Evolutionary conservation across 2,888 invertebrate genomes (phyloP).

Genomic region (Drosophila formosana): DNA sequence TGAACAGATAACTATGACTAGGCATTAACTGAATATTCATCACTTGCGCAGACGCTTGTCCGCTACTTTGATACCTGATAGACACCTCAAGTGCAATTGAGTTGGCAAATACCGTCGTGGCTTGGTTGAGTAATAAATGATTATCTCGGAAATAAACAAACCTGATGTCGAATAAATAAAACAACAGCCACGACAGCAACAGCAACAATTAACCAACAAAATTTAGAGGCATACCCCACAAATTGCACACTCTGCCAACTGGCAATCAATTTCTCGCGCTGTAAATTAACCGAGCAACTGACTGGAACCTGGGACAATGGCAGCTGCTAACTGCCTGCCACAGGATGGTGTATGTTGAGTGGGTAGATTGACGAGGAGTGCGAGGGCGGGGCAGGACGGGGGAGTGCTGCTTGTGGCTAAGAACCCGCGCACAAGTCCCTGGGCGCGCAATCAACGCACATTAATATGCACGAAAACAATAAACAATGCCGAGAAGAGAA

Average conservation of each 20-base stretch:
- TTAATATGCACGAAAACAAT: slow-evolving; percentile 83
- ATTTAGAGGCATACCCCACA: slow-evolving; percentile 61
- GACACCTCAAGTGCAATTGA: slow-evolving; percentile 54
- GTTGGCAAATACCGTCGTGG: slow-evolving; percentile 46
- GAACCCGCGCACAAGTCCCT: slow-evolving; percentile 50
- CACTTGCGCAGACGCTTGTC: background rate
- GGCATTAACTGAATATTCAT: background rate
- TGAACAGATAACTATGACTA: background rate
- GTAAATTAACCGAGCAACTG: slow-evolving; percentile 76
- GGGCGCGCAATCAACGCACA: slow-evolving; percentile 76
- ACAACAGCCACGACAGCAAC: slow-evolving; percentile 11
- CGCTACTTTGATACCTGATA: slow-evolving; percentile 22
- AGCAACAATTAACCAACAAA: slow-evolving; percentile 68
- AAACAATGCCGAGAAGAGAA: slow-evolving; percentile 63
- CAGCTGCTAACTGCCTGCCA: slow-evolving; percentile 71
- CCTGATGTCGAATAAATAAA: slow-evolving; percentile 26
- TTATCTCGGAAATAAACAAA: slow-evolving; percentile 31
- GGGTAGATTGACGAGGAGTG: background rate
- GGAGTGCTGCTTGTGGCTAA: slow-evolving; percentile 38
- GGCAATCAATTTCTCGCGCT: slow-evolving; percentile 81
- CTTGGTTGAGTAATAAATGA: slow-evolving; percentile 29
- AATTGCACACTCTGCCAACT: slow-evolving; percentile 61
- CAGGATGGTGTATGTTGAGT: slow-evolving; percentile 2
- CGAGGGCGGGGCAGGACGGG: background rate
- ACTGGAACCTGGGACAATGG: slow-evolving; percentile 51